phyloP scores from a whole-genome alignment of 2,888 invertebrate genomes.

The Tuta absoluta region DNA sequence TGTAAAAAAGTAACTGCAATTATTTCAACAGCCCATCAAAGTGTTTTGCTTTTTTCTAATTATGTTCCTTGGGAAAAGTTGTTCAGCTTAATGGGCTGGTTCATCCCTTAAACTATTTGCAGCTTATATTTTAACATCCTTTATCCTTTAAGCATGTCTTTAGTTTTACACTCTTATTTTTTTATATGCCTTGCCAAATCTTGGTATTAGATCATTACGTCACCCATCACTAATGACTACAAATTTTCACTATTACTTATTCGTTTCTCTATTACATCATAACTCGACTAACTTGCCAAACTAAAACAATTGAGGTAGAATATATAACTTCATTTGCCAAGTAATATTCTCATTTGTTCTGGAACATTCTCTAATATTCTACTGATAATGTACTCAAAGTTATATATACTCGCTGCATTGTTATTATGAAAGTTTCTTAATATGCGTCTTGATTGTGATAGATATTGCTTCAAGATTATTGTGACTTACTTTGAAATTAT shows the following conservation, averaged over 20 bases:
- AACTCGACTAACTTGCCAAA: not conserved
- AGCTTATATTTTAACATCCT: no score
- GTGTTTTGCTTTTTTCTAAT: no score
- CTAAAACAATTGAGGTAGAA: not conserved
- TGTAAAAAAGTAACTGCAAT: no score
- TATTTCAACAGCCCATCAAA: no score
- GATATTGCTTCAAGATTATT: not conserved
- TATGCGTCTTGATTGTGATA: not conserved
- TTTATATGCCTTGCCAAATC: no score
- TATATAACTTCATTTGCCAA: not conserved
- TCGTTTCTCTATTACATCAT: not conserved
- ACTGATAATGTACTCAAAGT: not conserved
- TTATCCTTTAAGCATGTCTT: no score
- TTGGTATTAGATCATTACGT: no score
- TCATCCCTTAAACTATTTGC: no score
- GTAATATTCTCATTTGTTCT: constrained; percentile 3
- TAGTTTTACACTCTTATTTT: no score
- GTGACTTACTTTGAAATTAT: not conserved
- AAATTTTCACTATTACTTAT: not conserved
- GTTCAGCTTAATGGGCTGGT: no score
- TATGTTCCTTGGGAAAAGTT: no score
- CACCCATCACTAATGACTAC: no score
- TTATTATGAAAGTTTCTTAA: not conserved
- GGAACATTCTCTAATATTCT: constrained; percentile 3
- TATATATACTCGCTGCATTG: not conserved